Evolutionary conservation across 2,888 invertebrate species (phyloP).

Genomic region (Calameuta filiformis): DNA sequence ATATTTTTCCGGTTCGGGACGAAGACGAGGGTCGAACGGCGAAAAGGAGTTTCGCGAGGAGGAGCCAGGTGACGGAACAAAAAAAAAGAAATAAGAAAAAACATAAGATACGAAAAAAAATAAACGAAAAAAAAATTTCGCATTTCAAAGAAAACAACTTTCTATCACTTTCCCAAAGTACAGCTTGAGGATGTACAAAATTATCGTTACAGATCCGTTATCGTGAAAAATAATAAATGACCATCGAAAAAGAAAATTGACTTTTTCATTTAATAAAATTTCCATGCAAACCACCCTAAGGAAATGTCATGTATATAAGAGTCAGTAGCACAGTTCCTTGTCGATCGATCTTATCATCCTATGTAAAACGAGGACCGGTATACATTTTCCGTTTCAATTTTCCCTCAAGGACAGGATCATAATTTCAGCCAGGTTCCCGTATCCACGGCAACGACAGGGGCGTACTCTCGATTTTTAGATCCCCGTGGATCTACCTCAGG

Average conservation of each 20-base stretch:
- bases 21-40: not conserved
- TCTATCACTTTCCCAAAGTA: not conserved
- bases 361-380: not conserved
- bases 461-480: not conserved
- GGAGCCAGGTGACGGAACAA: not conserved
- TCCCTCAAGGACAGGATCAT: conserved; percentile 17
- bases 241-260: too few relatives aligned
- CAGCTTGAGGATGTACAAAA: not conserved
- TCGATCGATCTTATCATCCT: conserved; percentile 12
- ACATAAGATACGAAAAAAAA: not conserved
- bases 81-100: not conserved
- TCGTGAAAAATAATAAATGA: too few relatives aligned
- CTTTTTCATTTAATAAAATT: not conserved
- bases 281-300: too few relatives aligned
- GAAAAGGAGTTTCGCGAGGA: too few relatives aligned
- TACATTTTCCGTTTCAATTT: conserved; percentile 20
- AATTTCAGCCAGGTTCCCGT: not conserved
- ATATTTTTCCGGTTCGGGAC: not conserved
- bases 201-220: too few relatives aligned
- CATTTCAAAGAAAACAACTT: not conserved
- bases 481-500: not conserved
- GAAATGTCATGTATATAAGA: not conserved
- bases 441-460: not conserved
- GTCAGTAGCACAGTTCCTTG: not conserved
- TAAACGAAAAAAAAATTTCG: not conserved